Evolutionary conservation across 2,888 invertebrate species (phyloP), one percentile per base, ranked within the genome.

Genomic region (Calephelis perditalis): DNA sequence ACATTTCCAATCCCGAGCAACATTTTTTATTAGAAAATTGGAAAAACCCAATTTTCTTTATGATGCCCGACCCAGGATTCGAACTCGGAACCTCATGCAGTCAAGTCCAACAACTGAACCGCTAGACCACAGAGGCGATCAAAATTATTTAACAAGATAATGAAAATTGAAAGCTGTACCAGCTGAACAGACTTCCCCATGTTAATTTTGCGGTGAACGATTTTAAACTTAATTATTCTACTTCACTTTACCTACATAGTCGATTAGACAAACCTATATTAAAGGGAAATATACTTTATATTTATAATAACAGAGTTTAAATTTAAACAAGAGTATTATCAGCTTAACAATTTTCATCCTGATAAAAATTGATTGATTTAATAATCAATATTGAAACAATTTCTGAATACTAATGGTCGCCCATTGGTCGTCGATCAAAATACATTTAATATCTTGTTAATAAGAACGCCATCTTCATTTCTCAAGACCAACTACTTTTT

Each of bases 181-280:
- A 15, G n/a, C 15, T 47, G 47, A 35, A 37, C 26, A 26, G 26
- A 26, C 45, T 35, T 10, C 9, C 26, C 35, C 59, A 70, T 69
- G 71, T 68, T 66, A 71, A 72, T 74, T 73, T 70, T 43, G 62
- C 60, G 68, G 62, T 61, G 59, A 63, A 65, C 70, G 69, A 65
- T 68, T 72, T 65, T 60, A 67, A 70, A 76, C 71, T 71, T 74
- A 71, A 73, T 72, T 66, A 68, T 67, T 63, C 61, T 46, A 45
- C 60, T 62, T 49, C 61, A 63, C 12, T 49, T 26, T 49, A 15
- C 26, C 49, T 15, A 8, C 49, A 15, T 49, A 26, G 49, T 0
- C n/a, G 3, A 46, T 15, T 47, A 47, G 15, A 8, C 8, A 12
- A 12, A 47, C 4, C 8, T 15, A 12, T 15, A 47, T 5, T 7